Evolutionary conservation across 1,140 invertebrate species (phyloP).

Genomic region (Tetramorium alpestre): DNA sequence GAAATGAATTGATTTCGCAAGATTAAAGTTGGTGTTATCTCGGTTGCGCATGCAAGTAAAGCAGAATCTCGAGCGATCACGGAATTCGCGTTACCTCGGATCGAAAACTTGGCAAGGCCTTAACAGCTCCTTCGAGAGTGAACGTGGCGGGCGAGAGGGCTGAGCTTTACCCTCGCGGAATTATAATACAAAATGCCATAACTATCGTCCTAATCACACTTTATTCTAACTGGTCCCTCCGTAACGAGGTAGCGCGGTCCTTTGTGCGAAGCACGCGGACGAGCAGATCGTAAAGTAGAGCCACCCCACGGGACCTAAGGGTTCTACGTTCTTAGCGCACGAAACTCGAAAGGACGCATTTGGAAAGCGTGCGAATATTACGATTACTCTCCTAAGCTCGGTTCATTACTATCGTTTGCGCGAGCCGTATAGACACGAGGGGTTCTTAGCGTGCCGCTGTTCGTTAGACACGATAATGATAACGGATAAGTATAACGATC

Average conservation of each 20-base stretch:
- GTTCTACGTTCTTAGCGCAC: conserved; percentile 74
- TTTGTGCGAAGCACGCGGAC: conserved; percentile 79
- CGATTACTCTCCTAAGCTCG: conserved; percentile 77
- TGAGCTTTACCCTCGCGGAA: conserved; percentile 79
- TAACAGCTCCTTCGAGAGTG: conserved; percentile 79
- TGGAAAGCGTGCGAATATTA: conserved; percentile 75
- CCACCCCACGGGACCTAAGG: conserved; percentile 77
- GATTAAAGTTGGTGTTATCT: conserved; percentile 38
- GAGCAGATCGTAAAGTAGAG: conserved; percentile 83
- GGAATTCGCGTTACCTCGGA: conserved; percentile 53
- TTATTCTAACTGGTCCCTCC: conserved; percentile 84
- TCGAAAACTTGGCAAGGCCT: conserved; percentile 81
- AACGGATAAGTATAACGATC: conserved; percentile 51
- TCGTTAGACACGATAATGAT: conserved; percentile 61
- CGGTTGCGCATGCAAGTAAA: conserved; percentile 46
- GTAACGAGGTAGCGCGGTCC: conserved; percentile 81
- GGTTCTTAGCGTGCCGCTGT: conserved; percentile 67
- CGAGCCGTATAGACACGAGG: conserved; percentile 58
- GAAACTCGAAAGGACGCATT: conserved; percentile 76
- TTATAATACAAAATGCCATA: conserved; percentile 85
- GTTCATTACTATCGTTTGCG: conserved; percentile 74
- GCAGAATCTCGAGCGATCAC: conserved; percentile 50
- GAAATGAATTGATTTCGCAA: conserved; percentile 48
- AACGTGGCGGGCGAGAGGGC: conserved; percentile 38
- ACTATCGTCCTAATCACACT: conserved; percentile 85